Evolutionary conservation across 2,797 vertebrate genomes (phyloP), one percentile per base, ranked within the genome.

Genomic region (Steatocranus sp.): DNA sequence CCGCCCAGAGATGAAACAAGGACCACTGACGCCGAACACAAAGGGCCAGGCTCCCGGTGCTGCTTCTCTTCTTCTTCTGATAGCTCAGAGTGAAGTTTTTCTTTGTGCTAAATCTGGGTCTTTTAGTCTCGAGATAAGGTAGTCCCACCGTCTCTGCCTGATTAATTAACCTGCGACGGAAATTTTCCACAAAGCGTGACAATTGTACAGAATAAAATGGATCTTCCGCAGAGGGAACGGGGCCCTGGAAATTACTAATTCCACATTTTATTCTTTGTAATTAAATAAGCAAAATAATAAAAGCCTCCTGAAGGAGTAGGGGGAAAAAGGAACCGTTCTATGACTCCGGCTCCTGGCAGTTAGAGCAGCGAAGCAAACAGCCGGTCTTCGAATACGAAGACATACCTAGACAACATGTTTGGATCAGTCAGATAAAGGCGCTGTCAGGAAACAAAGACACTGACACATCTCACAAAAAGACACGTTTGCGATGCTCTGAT

Each of bases 361-460:
- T 74, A 81, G 7, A 82, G 86, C 4, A 82, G 78, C 66, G 1
- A 56, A 32, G 86, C 12, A 77, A 54, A 41, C 8, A 43, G 36
- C 80, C 36, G 9, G 18, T 32, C 54, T 58, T 58, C 89, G 83
- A 92, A 86, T 82, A 78, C 66, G 48, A 68, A 85, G 58, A 85
- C 20, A 56, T 20, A 91, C 91, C 79, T 83, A 76, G 83, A 83
- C 84, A 49, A 76, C 87, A n/a, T 91, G 92, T 92, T 93, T 88
- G 89, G 83, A 92, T 94, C 86, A 88, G 76, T 83, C 81, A 46
- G 91, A 94, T 91, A 91, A 93, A 93, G 91, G 90, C 66, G 53
- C 84, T 81, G 91, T 87, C 92, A 85, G 84, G 75, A 91, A 91
- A 94, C 88, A 92, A 94, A 92, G 87, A 81, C 78, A 1, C 78